Evolutionary conservation across 2,888 invertebrate genomes (phyloP), one percentile per base, ranked within the genome.

Genomic region (Synergus itoensis): DNA sequence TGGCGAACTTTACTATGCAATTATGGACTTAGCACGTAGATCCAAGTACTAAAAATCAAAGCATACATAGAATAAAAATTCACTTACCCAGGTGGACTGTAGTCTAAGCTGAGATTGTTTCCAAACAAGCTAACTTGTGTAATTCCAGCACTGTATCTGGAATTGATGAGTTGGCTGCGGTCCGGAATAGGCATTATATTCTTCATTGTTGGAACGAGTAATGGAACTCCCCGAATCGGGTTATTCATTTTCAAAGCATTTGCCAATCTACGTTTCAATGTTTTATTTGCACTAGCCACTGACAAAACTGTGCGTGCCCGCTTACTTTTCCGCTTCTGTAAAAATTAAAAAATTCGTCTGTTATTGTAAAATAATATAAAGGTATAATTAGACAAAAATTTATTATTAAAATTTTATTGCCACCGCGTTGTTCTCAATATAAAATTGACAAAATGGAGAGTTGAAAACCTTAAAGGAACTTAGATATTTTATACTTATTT

Each of bases 71-170:
- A 62, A 62, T 14, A 75, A 57, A 79, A 18, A 36, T 45, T 36
- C 76, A 87, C 89, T 90, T 81, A 92, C 92, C 89, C 91, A 41
- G 91, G 89, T 60, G 92, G 92, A 84, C 89, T 90, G 84, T 90
- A 96, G 84, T 96, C 96, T 77, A 98, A 93, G 82, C 95, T 94
- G 87, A 96, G 94, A 73, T 93, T 93, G 84, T 93, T 92, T 12
- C 96, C 97, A 88, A 96, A 96, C 48, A 97, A 91, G 84, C 94
- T 93, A 76, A 96, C 92, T 40, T 93, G 93, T 9, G 94, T 91
- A 73, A 94, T 94, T 14, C 94, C 94, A 41, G 94, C 93, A 81
- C 90, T 91, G 78, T 90, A 87, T 84, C 90, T 86, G n/a, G 88
- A 77, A 36, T 76, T 83, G 28, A 65, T 82, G 16, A 91, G 73